phyloP scores from a whole-genome alignment of 1,140 invertebrate genomes.

The Zaprionus africanus region DNA sequence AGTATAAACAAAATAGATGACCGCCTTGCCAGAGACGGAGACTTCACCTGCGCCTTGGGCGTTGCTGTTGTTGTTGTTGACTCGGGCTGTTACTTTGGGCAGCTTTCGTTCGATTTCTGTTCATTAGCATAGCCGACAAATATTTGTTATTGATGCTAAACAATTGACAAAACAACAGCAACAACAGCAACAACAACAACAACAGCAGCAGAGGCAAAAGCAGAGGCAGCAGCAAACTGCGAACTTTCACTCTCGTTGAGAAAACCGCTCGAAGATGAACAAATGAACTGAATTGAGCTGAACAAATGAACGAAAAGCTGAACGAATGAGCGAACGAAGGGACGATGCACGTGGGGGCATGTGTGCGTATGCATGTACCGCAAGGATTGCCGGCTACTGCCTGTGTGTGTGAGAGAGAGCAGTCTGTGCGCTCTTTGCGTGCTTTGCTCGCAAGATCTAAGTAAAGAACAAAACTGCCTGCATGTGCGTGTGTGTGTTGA shows the following conservation, averaged over 20 bases:
- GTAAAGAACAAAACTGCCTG: too few relatives aligned
- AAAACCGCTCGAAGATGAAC: conserved; percentile 1
- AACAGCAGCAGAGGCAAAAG: not conserved
- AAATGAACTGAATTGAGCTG: not conserved
- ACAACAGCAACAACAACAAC: conserved; percentile 31
- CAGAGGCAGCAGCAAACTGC: not conserved
- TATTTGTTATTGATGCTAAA: conserved; percentile 77
- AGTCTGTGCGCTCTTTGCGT: too few relatives aligned
- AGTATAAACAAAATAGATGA: conserved; percentile 2
- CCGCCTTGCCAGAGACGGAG: not conserved
- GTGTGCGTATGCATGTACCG: not conserved
- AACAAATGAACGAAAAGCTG: not conserved
- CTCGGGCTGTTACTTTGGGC: conserved; percentile 6
- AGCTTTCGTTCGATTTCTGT: conserved; percentile 60
- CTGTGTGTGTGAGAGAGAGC: not conserved
- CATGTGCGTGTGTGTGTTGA: too few relatives aligned
- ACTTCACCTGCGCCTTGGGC: conserved; percentile 9
- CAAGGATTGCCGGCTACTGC: not conserved
- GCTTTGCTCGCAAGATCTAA: too few relatives aligned
- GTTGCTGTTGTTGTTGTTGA: conserved; percentile 3
- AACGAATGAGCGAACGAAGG: not conserved
- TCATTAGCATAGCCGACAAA: conserved; percentile 73
- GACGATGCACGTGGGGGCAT: not conserved
- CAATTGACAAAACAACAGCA: conserved; percentile 61
- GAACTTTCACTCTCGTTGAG: conserved; percentile 4